These are phyloP conservation scores for Pogonomyrmex californicus DNA, from an alignment of 1,140 invertebrate species.

Conservation along the genomic window DNA sequence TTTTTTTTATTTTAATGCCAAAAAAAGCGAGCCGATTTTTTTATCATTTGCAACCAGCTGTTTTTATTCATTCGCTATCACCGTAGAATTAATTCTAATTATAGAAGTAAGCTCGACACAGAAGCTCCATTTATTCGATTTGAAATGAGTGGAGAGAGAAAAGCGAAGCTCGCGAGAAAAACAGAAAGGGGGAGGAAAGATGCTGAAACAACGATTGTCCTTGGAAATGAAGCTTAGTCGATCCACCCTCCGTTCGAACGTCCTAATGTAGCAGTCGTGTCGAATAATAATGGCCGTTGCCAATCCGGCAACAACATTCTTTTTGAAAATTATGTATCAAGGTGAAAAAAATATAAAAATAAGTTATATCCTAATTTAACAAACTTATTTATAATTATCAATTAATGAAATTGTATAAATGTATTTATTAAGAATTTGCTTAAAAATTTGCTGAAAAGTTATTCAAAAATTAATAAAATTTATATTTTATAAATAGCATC, in stretches of 20 bases:
- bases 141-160: slow-evolving; percentile 35
- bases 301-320: neutral
- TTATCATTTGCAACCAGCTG: neutral
- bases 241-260: slow-evolving; percentile 54
- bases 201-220: slow-evolving; percentile 60
- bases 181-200: slow-evolving; percentile 62
- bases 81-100: slow-evolving; percentile 60
- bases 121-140: slow-evolving; percentile 60
- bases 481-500: neutral
- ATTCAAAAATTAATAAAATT: neutral
- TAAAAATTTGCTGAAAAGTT: neutral
- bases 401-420: neutral
- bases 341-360: neutral
- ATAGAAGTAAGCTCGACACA: slow-evolving; percentile 58
- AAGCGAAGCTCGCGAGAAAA: slow-evolving; percentile 57
- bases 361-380: neutral
- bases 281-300: slow-evolving; percentile 64
- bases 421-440: neutral
- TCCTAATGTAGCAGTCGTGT: slow-evolving; percentile 65
- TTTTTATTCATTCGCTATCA: slow-evolving; percentile 31
- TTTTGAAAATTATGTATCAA: neutral
- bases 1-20: neutral
- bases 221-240: slow-evolving; percentile 63
- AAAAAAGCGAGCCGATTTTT: neutral
- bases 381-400: neutral